These are phyloP conservation scores for Chlorospingus flavigularis DNA, from an alignment of 2,797 vertebrate species.

Conservation along the genomic window DNA sequence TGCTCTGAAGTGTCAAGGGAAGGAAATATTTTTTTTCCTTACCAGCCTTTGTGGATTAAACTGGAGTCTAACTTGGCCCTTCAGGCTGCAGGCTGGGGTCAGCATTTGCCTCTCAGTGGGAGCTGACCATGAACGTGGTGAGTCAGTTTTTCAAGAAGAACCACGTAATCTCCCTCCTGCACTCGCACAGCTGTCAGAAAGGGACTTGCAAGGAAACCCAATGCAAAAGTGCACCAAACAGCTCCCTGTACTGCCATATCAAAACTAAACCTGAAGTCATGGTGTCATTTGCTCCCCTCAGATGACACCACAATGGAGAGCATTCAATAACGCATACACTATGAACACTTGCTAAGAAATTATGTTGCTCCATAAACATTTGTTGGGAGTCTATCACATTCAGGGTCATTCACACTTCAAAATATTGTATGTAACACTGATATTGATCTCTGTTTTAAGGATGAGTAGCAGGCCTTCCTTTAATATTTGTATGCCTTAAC, in stretches of 20 bases:
- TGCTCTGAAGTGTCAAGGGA: background rate
- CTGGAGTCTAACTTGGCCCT: background rate
- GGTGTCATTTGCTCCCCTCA: background rate
- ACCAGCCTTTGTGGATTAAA: background rate
- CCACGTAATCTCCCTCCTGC: background rate
- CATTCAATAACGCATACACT: background rate
- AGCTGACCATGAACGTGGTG: accelerated
- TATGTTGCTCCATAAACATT: background rate
- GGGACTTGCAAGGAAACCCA: background rate
- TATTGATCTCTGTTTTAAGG: background rate
- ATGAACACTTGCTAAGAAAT: background rate
- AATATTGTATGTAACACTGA: background rate
- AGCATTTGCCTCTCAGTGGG: background rate
- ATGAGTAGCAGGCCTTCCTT: background rate
- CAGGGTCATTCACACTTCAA: background rate
- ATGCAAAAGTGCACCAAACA: background rate
- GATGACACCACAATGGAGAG: background rate
- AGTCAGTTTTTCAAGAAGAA: background rate
- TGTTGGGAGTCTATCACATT: background rate
- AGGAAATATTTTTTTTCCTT: background rate
- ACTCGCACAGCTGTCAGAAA: background rate
- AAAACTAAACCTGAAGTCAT: background rate
- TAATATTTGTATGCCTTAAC: background rate
- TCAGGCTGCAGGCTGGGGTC: background rate
- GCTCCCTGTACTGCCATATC: background rate